Percentiles rank a stretch among this genome's conserved stretches.
These are phyloP conservation scores for Stenotaenia linearis DNA, from an alignment of 2,888 invertebrate genomes.

Conservation along the genomic window DNA sequence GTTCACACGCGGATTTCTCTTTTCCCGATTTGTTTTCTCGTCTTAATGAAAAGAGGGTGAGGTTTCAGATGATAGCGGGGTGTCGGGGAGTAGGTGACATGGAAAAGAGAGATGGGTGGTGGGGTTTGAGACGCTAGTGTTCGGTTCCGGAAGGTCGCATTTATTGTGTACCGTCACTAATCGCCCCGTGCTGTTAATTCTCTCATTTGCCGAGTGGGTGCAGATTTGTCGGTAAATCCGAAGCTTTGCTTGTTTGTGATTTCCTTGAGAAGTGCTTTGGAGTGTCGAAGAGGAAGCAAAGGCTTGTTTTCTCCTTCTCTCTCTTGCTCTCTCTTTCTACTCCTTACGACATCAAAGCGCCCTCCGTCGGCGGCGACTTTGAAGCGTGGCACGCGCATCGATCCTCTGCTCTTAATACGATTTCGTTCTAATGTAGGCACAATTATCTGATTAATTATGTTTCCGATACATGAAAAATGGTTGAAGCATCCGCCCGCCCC, in stretches of 20 bases:
- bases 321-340: neutral
- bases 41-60: neutral
- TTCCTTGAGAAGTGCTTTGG: conserved; percentile 27
- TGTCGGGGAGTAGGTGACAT: neutral
- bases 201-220: conserved; percentile 30
- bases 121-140: neutral
- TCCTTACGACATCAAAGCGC: conserved; percentile 31
- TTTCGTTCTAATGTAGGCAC: conserved; percentile 37
- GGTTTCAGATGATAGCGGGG: conserved; percentile 22
- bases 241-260: conserved; percentile 34
- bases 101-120: neutral
- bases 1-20: conserved; percentile 26
- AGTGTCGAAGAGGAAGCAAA: conserved; percentile 24
- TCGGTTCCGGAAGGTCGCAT: conserved; percentile 21
- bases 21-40: conserved; percentile 13
- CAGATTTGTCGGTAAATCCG: conserved; percentile 31
- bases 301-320: conserved; percentile 14
- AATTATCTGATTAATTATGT: conserved; percentile 38
- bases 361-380: conserved; percentile 34
- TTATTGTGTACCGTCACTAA: conserved; percentile 24
- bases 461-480: conserved; percentile 37
- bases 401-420: conserved; percentile 36
- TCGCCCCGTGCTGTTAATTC: conserved; percentile 30
- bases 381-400: conserved; percentile 34
- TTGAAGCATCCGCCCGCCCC: conserved; percentile 26